A percentile compares a stretch with the other conserved stretches of the same genome.
Conservation (phyloP, 2,797 vertebrate species). For the Acrocephalus scirpaceus region DNA sequence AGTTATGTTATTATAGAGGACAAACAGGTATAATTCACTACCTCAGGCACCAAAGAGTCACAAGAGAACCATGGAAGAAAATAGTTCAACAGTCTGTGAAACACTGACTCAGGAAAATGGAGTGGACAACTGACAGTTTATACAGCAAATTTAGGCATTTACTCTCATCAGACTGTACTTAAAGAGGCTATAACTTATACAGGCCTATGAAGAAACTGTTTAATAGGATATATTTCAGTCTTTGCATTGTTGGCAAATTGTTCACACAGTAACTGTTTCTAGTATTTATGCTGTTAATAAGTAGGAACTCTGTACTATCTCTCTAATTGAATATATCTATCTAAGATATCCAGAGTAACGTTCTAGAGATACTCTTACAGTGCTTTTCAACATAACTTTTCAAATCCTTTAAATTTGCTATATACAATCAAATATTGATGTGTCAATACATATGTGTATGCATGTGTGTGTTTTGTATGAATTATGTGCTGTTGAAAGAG, state of each 20-base stretch:
- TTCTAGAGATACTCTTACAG: background rate
- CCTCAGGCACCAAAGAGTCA: background rate
- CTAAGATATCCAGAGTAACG: background rate
- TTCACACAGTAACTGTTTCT: background rate
- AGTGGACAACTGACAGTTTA: background rate
- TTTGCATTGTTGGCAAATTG: background rate
- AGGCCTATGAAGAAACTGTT: background rate
- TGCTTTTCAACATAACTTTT: background rate
- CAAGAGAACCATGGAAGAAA: background rate
- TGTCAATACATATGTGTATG: rapidly evolving
- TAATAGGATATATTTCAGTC: background rate
- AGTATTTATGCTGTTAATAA: background rate
- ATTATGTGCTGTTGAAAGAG: background rate
- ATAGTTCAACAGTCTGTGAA: background rate
- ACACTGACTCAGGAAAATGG: background rate
- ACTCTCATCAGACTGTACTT: background rate
- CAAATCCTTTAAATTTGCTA: background rate
- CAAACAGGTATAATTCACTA: background rate
- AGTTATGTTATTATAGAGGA: background rate
- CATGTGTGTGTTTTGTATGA: background rate
- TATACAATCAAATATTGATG: background rate
- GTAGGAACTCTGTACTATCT: background rate
- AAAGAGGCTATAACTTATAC: background rate
- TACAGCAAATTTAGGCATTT: background rate
- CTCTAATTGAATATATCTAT: background rate